Conservation (phyloP, 92 coral and sea anemone species). For the Scolanthus callimorphus region DNA sequence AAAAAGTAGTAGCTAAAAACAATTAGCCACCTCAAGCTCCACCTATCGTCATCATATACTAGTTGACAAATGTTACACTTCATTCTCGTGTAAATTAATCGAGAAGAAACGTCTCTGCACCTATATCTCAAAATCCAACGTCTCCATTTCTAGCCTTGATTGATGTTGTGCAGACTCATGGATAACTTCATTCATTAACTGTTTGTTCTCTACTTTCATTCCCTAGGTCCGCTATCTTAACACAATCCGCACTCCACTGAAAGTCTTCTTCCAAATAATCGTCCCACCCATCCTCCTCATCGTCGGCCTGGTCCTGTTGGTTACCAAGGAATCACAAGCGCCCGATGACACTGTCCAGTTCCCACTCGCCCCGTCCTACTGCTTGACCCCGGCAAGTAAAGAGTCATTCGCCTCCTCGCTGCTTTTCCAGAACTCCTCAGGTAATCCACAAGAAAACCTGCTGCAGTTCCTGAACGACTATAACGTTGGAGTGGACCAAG, state of each 20-base stretch:
- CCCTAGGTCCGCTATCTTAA: slow-evolving; percentile 75
- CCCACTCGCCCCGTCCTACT: slow-evolving; percentile 47
- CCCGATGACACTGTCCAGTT: slow-evolving; percentile 20
- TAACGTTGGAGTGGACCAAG: slow-evolving; percentile 43
- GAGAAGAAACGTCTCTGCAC: too few relatives aligned
- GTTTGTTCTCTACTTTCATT: too few relatives aligned
- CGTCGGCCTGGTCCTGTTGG: slow-evolving; percentile 49
- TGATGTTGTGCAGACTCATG: too few relatives aligned
- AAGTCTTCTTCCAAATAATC: slow-evolving; percentile 62
- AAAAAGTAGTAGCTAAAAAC: too few relatives aligned
- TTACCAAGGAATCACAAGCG: slow-evolving; percentile 2
- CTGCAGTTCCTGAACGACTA: slow-evolving; percentile 51
- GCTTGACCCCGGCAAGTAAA: slow-evolving; percentile 59
- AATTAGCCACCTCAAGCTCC: too few relatives aligned
- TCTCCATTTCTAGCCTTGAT: too few relatives aligned
- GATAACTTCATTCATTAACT: too few relatives aligned
- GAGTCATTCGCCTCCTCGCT: slow-evolving; percentile 56
- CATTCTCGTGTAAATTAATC: too few relatives aligned
- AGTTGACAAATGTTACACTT: too few relatives aligned
- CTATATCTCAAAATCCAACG: too few relatives aligned
- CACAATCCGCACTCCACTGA: slow-evolving; percentile 54
- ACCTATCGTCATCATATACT: too few relatives aligned
- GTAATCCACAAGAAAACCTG: slow-evolving; percentile 25
- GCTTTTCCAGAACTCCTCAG: slow-evolving; percentile 68
- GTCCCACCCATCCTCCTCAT: slow-evolving; percentile 70